Base-by-base conservation (phyloP, 2,888 invertebrate species). In the Habrosyne pyritoides region DNA sequence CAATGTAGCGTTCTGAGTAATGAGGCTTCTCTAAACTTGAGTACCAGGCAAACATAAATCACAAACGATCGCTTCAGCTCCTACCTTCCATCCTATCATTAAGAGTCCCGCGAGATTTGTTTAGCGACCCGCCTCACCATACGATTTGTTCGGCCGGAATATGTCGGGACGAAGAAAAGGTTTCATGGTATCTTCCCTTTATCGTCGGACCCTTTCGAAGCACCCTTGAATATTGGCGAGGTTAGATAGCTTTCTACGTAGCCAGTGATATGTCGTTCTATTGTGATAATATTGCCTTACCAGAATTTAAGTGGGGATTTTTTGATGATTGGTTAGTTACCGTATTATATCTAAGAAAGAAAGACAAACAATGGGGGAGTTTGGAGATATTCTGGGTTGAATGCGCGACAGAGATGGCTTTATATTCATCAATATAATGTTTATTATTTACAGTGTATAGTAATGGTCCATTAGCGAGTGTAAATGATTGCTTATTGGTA, bases 201-300 rank as follows among this genome's bases (percentile, higher is more conserved):
- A 50, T 50, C 30, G 49, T 49, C 50, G 56, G 66, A 42, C 42
- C 42, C 42, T 42, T 56, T 56, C 56, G 53, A 42, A 55, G 33
- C 14, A 33, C 52, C 59, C 65, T 46, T 54, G 60, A 60, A 66
- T 65, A 63, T 66, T 60, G 50, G 53, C 50, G 42, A 42, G 42
- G 42, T 14, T 42, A 33, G 33, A 33, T 33, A n/a, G 33, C 33
- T 33, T 42, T 42, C 42, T 42, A 42, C 18, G 42, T 42, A 42
- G 42, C 42, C 42, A 18, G 42, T 42, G 42, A 42, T 42, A 42
- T 42, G 42, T 42, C 42, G 12, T 14, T 36, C 42, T 42, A 42
- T 42, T 42, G 42, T 42, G 42, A 42, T 42, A 42, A 42, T 42
- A 18, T 42, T 42, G 42, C 36, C 36, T 14, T 36, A 36, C 42